A percentile compares a stretch with the other conserved stretches of the same genome.
phyloP scores from a whole-genome alignment of 2,888 invertebrate species.

The Cyclophora albipunctata region DNA sequence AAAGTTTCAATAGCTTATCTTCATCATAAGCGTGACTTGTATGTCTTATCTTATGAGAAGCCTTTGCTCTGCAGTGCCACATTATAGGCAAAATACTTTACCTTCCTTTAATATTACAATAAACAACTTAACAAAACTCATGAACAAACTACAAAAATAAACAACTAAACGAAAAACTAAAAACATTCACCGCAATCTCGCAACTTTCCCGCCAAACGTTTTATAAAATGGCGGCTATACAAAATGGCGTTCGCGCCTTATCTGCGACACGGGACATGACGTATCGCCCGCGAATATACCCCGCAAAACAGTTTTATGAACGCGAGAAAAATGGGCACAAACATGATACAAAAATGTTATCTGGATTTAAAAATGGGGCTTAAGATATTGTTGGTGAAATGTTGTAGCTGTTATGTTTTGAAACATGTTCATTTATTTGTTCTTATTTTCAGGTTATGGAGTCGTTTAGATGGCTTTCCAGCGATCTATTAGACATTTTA shows the following conservation, averaged over 20 bases:
- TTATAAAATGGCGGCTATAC: constrained; percentile 13
- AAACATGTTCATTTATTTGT: not conserved
- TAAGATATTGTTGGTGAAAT: not conserved
- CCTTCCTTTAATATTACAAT: too few species aligned
- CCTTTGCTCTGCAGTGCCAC: too few species aligned
- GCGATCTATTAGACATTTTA: too few species aligned
- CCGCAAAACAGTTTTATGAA: constrained; percentile 8
- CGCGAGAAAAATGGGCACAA: constrained; percentile 12
- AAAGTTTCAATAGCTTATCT: too few species aligned
- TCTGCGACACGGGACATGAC: constrained; percentile 20
- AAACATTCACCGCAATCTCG: not conserved
- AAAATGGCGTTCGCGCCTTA: constrained; percentile 21
- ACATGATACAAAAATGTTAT: too few species aligned
- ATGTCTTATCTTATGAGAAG: too few species aligned
- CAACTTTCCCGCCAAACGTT: constrained; percentile 13
- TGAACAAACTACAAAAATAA: not conserved
- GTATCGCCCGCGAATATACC: constrained; percentile 17
- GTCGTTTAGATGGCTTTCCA: too few species aligned
- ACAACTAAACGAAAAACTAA: not conserved
- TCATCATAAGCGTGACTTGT: too few species aligned
- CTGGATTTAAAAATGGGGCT: too few species aligned
- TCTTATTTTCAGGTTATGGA: too few species aligned
- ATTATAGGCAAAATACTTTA: too few species aligned
- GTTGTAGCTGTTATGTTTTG: not conserved
- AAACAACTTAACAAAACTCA: constrained; percentile 6